Evolutionary conservation across 2,113 vertebrate genomes (phyloP), one percentile per base, ranked within the genome.

Genomic region (Eptesicus fuscus): DNA sequence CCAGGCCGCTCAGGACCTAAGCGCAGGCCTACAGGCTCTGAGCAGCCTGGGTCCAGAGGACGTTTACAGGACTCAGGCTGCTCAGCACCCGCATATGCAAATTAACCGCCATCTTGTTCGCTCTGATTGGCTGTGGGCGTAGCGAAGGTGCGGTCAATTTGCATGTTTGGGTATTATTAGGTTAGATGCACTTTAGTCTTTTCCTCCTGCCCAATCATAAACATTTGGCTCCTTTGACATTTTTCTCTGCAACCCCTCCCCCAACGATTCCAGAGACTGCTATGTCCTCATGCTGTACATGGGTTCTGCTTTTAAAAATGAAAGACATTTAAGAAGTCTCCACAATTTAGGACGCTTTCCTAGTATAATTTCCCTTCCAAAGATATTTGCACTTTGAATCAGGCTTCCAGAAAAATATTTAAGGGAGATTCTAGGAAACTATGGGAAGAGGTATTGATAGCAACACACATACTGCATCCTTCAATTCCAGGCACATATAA

Each of bases 381-480:
- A 80, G 17, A 80, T 42, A 87, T 51, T 78, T 77, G 35, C 28
- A 53, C 6, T 80, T 77, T 77, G 42, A 71, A 67, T 65, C 65
- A 93, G n/a, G 71, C 79, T 84, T 92, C 22, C n/a, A 94, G 74
- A 77, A 87, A 96, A 80, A 47, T 23, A 71, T 87, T 7, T 69
- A 1, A 35, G 1, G 2, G 35, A 7, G 3, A 9, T 1, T 67
- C 4, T 23, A 71, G 5, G 65, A 73, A 76, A 90, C 23, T 61
- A 32, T 12, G 20, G 9, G n/a, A 79, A 63, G 23, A 61, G 13
- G 37, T 76, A 51, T 22, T 67, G n/a, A 56, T 1, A 44, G 56
- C 6, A 37, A 77, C 9, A 53, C 9, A 49, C 10, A 37, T 7
- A 49, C 0, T 3, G 25, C 32, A 17, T 49, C 16, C 90, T 84